Base-by-base conservation (phyloP, 2,888 invertebrate species). In the Phorcus lineatus region DNA sequence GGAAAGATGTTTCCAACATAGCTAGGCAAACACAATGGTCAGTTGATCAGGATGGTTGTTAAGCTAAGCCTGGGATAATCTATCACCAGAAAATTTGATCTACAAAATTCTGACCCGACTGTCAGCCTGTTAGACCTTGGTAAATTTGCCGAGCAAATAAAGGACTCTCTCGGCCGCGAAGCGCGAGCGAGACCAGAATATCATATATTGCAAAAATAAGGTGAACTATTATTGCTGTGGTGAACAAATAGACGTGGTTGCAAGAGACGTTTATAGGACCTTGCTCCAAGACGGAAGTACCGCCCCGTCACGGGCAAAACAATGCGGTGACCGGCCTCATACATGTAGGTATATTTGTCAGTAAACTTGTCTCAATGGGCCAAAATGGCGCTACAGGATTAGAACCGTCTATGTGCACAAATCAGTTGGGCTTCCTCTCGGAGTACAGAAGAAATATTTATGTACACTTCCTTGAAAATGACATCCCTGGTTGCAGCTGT, bases 151-250 rank as follows among this genome's bases (percentile, higher is more conserved):
- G n/a, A 62, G 62, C 62, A 62, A 62, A 62, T 28, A 62, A 62
- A 28, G 28, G 22, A 28, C 62, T 62, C 62, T 24, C 62, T 28
- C 24, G 16, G 62, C 62, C 62, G 62, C 6, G 62, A 28, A 62
- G 62, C n/a, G 16, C 28, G 24, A 62, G 62, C 62, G 28, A 16
- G 28, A 28, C 62, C 62, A 28, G 24, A 62, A 62, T 62, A 62
- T 62, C 62, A 62, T 11, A 62, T 62, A 62, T 62, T 62, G 62
- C 62, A 62, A 62, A 62, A 62, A 62, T 62, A 62, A 22, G 28
- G 28, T 62, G 62, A 62, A 62, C 62, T 62, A 62, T 62, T 62
- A 62, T 62, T 62, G 28, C 62, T 28, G 28, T 24, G 28, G 28
- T 24, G 62, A 24, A 28, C 28, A 62, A 62, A 62, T 28, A 62